A percentile compares a stretch with the other conserved stretches of the same genome.
Evolutionary conservation across 1,140 invertebrate species (phyloP).

Genomic region (Drosophila grimshawi): DNA sequence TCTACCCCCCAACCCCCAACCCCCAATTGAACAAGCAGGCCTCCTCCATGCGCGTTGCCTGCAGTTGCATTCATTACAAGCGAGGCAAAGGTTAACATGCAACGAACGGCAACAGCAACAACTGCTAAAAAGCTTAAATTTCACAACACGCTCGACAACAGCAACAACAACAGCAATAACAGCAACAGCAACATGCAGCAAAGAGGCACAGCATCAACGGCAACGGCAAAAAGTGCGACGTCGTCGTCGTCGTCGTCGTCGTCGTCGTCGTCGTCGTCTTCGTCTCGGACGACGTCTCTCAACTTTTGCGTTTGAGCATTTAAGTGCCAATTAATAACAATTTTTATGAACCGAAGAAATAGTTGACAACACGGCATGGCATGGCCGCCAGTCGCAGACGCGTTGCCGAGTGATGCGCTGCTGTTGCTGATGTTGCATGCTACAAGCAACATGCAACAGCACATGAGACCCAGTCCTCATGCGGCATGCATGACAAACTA

Average conservation of each 20-base stretch:
- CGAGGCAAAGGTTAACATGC: constrained; percentile 81
- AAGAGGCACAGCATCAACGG: constrained; percentile 26
- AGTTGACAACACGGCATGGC: constrained; percentile 83
- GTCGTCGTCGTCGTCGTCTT: constrained; percentile 36
- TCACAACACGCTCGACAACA: constrained; percentile 75
- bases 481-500: constrained; percentile 69
- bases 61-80: constrained; percentile 81
- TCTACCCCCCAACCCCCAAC: constrained; percentile 15
- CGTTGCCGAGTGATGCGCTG: constrained; percentile 37
- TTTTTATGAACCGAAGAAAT: constrained; percentile 85
- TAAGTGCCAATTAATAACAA: constrained; percentile 85
- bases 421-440: constrained; percentile 67
- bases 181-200: constrained; percentile 21
- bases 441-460: constrained; percentile 75
- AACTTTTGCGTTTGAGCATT: constrained; percentile 84
- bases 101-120: constrained; percentile 69
- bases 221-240: constrained; percentile 50
- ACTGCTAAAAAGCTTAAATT: constrained; percentile 82
- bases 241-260: constrained; percentile 15
- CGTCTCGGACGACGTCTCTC: constrained; percentile 62
- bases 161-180: constrained; percentile 38
- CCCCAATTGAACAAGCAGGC: neutral
- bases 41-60: constrained; percentile 41
- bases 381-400: constrained; percentile 54
- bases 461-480: constrained; percentile 22